Evolutionary conservation across 2,113 vertebrate species (phyloP).

Genomic region (Gobius niger): DNA sequence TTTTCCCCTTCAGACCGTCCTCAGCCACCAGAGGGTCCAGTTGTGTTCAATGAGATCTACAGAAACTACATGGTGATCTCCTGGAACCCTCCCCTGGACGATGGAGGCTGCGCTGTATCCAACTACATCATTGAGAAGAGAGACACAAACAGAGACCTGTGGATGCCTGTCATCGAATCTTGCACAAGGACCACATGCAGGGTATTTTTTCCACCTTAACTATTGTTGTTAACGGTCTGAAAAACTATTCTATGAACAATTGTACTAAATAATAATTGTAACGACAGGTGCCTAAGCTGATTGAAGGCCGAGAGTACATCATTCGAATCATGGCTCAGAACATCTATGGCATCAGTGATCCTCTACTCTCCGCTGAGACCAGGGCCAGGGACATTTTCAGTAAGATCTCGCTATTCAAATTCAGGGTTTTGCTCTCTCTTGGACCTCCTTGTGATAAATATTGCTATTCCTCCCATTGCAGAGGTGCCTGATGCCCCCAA

Average conservation of each 20-base stretch:
- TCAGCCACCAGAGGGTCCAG: conserved; percentile 91
- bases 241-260: not conserved
- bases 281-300: conserved; percentile 83
- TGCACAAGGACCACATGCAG: conserved; percentile 90
- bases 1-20: conserved; percentile 84
- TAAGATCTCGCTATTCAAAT: conserved; percentile 68
- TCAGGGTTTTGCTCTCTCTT: not conserved
- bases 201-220: conserved; percentile 34
- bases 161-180: conserved; percentile 95
- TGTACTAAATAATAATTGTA: not conserved
- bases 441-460: not conserved
- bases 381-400: conserved; percentile 95
- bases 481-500: conserved; percentile 95
- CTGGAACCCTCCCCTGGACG: conserved; percentile 95
- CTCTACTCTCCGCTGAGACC: conserved; percentile 87
- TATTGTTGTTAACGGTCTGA: not conserved
- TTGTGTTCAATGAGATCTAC: conserved; percentile 91
- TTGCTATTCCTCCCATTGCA: conserved; percentile 56
- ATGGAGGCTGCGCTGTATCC: conserved; percentile 93
- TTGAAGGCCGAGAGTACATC: conserved; percentile 95
- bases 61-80: conserved; percentile 93
- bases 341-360: conserved; percentile 93
- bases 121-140: conserved; percentile 98
- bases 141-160: conserved; percentile 91
- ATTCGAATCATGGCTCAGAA: conserved; percentile 96